Conservation (phyloP, 2,113 vertebrate genomes). For the Jaculus jaculus region DNA sequence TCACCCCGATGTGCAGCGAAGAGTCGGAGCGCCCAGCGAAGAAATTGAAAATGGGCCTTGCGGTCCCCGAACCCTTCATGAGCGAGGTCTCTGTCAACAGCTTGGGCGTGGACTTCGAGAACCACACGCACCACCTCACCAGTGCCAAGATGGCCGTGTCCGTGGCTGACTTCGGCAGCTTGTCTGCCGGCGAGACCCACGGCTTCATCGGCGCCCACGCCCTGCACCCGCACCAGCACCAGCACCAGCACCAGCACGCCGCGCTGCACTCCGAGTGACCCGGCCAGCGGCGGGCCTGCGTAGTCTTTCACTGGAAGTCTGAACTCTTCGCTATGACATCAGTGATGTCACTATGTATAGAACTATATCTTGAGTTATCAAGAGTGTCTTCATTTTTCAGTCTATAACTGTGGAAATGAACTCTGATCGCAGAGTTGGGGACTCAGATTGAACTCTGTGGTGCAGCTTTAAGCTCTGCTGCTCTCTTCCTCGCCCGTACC, state of each 20-base stretch:
- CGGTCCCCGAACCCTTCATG: constrained; percentile 93
- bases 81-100: constrained; percentile 95
- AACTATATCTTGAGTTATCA: constrained; percentile 99
- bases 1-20: constrained; percentile 92
- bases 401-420: constrained; percentile 93
- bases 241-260: constrained; percentile 85
- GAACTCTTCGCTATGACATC: constrained; percentile 98
- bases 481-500: constrained; percentile 74
- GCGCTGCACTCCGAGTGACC: constrained; percentile 97
- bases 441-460: constrained; percentile 90
- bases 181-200: constrained; percentile 92
- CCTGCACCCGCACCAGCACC: constrained; percentile 82
- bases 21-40: constrained; percentile 95
- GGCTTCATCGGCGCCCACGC: constrained; percentile 92
- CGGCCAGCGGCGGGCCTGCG: constrained; percentile 88
- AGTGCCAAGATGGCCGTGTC: constrained; percentile 98
- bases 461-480: constrained; percentile 92
- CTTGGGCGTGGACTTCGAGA: constrained; percentile 94
- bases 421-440: constrained; percentile 88
- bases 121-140: constrained; percentile 93
- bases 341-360: constrained; percentile 99
- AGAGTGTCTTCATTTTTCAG: constrained; percentile 97
- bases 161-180: constrained; percentile 96
- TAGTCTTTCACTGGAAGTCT: constrained; percentile 98
- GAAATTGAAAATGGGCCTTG: constrained; percentile 95